Evolutionary conservation across 2,113 vertebrate species (phyloP).

Genomic region (Notothenia coriiceps): DNA sequence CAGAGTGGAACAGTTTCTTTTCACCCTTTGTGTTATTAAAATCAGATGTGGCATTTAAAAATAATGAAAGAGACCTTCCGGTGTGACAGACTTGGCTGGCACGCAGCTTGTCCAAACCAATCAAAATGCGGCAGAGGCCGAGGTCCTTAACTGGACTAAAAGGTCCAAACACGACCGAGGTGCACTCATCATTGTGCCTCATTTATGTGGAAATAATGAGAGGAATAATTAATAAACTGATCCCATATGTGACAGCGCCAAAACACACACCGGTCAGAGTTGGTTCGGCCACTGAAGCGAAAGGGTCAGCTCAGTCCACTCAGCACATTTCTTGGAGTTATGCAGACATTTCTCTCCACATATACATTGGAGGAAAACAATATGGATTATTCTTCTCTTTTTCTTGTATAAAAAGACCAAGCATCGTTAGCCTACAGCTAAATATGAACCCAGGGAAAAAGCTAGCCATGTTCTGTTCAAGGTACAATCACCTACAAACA

Average conservation of each 20-base stretch:
- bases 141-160: slow-evolving; percentile 55
- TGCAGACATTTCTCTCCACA: slow-evolving; percentile 2
- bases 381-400: not conserved
- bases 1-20: not conserved
- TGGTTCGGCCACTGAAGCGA: not conserved
- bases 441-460: no score
- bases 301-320: slow-evolving; percentile 3
- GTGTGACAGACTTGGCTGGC: slow-evolving; percentile 22
- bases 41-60: slow-evolving; percentile 59
- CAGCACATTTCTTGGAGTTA: not conserved
- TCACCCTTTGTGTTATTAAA: slow-evolving; percentile 24
- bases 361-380: not conserved
- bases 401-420: not conserved
- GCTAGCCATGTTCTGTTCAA: no score
- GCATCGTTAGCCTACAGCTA: not conserved
- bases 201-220: slow-evolving; percentile 40
- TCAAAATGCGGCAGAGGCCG: slow-evolving; percentile 41
- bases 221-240: slow-evolving; percentile 32
- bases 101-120: slow-evolving; percentile 55
- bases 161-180: slow-evolving; percentile 41
- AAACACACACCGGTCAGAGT: not conserved
- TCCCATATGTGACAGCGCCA: slow-evolving; percentile 20
- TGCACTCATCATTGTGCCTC: slow-evolving; percentile 13
- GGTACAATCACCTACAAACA: no score
- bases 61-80: slow-evolving; percentile 38